Conservation (phyloP, 2,113 vertebrate genomes). For the Verasper variegatus region DNA sequence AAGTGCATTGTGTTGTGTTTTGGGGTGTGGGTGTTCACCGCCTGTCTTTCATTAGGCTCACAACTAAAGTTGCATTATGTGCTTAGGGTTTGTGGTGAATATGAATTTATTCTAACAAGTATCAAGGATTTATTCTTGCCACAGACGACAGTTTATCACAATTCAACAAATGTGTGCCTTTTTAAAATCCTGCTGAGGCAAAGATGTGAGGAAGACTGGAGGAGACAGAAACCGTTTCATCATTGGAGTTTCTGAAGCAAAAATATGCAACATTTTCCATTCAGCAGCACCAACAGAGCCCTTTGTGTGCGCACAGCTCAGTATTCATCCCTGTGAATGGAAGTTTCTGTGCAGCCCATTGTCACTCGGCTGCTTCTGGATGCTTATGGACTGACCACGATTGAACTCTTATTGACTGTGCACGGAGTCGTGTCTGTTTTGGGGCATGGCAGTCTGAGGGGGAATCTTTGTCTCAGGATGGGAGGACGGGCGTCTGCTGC, state of each 20-base stretch:
- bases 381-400: slow-evolving; percentile 50
- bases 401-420: slow-evolving; percentile 66
- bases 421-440: slow-evolving; percentile 39
- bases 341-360: slow-evolving; percentile 71
- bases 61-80: no score
- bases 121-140: no score
- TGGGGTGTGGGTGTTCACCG: slow-evolving; percentile 60
- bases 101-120: not conserved
- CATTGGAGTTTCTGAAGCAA: slow-evolving; percentile 40
- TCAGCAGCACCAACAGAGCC: slow-evolving; percentile 54
- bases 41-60: slow-evolving; percentile 57
- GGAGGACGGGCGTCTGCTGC: not conserved
- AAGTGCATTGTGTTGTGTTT: slow-evolving; percentile 70
- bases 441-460: slow-evolving; percentile 25
- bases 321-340: slow-evolving; percentile 61
- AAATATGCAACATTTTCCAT: slow-evolving; percentile 70
- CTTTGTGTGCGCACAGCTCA: slow-evolving; percentile 74
- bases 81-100: not conserved
- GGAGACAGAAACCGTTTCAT: slow-evolving; percentile 31
- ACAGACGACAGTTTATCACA: not conserved
- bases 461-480: slow-evolving; percentile 24
- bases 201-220: not conserved
- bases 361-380: slow-evolving; percentile 70
- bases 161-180: not conserved
- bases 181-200: not conserved